phyloP scores from a whole-genome alignment of 2,888 invertebrate genomes.

The Ceriagrion tenellum region DNA sequence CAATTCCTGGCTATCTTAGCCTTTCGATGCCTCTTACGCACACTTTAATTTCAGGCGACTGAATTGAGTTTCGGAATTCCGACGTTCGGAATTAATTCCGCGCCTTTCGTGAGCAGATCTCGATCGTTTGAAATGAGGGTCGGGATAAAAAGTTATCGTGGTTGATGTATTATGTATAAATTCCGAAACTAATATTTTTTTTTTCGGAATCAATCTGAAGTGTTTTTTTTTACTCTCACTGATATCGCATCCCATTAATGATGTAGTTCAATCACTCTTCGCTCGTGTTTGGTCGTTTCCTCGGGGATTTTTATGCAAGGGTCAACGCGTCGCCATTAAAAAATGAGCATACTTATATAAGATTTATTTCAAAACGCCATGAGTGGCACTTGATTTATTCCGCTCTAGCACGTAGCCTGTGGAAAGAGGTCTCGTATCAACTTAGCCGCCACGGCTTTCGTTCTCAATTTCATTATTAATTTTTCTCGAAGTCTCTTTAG shows the following conservation, averaged over 20 bases:
- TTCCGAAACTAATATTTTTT: not conserved
- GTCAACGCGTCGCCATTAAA: not conserved
- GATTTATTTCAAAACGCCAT: not conserved
- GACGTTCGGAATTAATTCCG: not conserved
- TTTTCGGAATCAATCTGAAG: not conserved
- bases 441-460: not conserved
- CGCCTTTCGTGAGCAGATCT: not conserved
- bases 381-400: not conserved
- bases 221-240: not conserved
- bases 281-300: too few species aligned
- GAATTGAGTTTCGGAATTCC: not conserved
- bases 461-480: not conserved
- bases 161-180: constrained; percentile 1
- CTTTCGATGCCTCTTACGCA: not conserved
- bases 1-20: not conserved
- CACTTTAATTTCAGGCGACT: not conserved
- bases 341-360: not conserved
- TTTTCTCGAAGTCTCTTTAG: not conserved
- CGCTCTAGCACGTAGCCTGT: not conserved
- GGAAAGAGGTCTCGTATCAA: not conserved
- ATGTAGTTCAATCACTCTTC: not conserved
- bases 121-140: not conserved
- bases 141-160: not conserved
- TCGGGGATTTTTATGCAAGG: not conserved
- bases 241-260: not conserved